Evolutionary conservation across 2,797 vertebrate species (phyloP).

Genomic region (Gambusia yucatana): DNA sequence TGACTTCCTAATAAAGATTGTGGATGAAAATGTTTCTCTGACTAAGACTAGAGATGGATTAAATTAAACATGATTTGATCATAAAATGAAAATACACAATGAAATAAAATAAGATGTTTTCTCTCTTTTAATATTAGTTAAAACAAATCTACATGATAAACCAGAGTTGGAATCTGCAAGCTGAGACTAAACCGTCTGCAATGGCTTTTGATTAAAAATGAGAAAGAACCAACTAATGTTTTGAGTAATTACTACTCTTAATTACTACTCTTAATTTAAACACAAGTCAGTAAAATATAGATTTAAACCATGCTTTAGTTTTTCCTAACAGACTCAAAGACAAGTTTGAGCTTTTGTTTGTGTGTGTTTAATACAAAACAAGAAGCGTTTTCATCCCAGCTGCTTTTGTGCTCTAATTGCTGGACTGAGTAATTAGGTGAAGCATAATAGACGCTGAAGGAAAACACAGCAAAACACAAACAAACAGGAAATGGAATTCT

Average conservation of each 20-base stretch:
- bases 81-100: not conserved
- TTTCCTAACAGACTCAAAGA: not conserved
- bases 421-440: conserved; percentile 32
- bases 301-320: not conserved
- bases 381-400: conserved; percentile 6
- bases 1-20: too few species aligned
- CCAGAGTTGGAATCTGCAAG: too few species aligned
- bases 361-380: conserved; percentile 22
- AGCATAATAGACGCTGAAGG: conserved; percentile 11
- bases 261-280: too few species aligned
- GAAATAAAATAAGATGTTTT: not conserved
- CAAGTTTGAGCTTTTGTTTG: conserved; percentile 7
- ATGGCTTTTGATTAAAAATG: not conserved
- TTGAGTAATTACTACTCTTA: too few species aligned
- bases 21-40: too few species aligned
- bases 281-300: not conserved
- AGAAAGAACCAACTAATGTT: too few species aligned
- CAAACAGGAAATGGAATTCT: conserved; percentile 35
- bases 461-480: conserved; percentile 22
- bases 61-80: not conserved
- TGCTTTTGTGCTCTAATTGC: conserved; percentile 45
- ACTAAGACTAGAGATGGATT: not conserved
- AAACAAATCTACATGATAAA: not conserved
- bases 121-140: not conserved
- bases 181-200: too few species aligned